Evolutionary conservation across 2,888 invertebrate genomes (phyloP), one percentile per base, ranked within the genome.

Genomic region (Unio pictorum): DNA sequence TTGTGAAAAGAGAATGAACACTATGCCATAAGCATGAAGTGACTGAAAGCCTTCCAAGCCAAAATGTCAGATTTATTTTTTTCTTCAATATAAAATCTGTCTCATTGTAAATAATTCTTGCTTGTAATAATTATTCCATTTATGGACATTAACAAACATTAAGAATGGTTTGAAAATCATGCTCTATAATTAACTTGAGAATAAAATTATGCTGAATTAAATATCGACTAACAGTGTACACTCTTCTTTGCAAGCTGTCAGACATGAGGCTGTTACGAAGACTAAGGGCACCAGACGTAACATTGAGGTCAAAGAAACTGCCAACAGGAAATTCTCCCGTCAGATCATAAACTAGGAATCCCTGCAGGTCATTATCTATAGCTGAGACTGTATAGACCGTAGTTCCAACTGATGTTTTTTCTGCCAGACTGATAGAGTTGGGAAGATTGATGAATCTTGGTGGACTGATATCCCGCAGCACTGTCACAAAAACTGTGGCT

Each of bases 381-480:
- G 85, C 86, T 4, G 72, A 68, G 17, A 82, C 81, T 28, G 64
- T 76, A 67, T 71, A 81, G 11, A 86, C 79, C 11, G 80, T 74
- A 7, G 69, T 70, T 71, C 83, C 80, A 62, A 82, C 66, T 7
- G 63, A 61, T 4, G 74, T 66, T n/a, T 76, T 78, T 74, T 85
- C 86, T 54, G 81, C 69, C n/a, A 88, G 72, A 34, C 66, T 61
- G 26, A 82, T 74, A n/a, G 73, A 61, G 7, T 62, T 55, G 28
- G 84, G 83, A 18, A 85, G 73, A 67, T 85, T 85, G 57, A 69
- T 78, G 71, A 87, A 86, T 45, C 64, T 55, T 3, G 87, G 86
- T 6, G 71, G 54, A 55, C 69, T 73, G 26, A 82, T 73, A 67
- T 85, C 86, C 26, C 87, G 73, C 18, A 81, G 70, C 3, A 87